phyloP scores from a whole-genome alignment of 1,140 invertebrate genomes.

The Bombus sylvicola region DNA sequence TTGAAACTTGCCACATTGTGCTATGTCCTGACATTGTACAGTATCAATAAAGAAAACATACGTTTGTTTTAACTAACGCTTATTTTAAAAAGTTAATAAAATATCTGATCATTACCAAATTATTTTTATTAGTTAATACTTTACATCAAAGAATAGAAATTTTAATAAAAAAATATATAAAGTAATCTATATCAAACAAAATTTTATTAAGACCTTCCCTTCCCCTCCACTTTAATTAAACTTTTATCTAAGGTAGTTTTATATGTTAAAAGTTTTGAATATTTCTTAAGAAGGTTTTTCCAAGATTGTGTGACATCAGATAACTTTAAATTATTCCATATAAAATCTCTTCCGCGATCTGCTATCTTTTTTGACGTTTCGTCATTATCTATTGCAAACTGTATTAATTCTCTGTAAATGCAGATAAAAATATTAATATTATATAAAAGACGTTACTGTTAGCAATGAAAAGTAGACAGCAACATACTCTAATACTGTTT shows the following conservation, averaged over 20 bases:
- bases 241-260: conserved; percentile 84
- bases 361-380: conserved; percentile 91
- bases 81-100: conserved; percentile 28
- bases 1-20: conserved; percentile 71
- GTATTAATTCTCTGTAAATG: conserved; percentile 85
- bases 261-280: conserved; percentile 90
- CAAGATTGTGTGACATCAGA: conserved; percentile 94
- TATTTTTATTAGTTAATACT: conserved; percentile 31
- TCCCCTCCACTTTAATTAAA: conserved; percentile 82
- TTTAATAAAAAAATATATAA: conserved; percentile 39
- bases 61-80: conserved; percentile 53
- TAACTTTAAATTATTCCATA: conserved; percentile 92
- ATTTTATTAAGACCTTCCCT: conserved; percentile 34
- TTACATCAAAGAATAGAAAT: conserved; percentile 36
- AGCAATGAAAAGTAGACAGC: not conserved
- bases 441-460: not conserved
- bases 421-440: conserved; percentile 14
- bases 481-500: conserved; percentile 86
- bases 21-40: conserved; percentile 71
- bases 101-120: conserved; percentile 28
- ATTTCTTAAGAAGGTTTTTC: conserved; percentile 90
- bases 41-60: conserved; percentile 68
- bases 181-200: conserved; percentile 22
- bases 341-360: conserved; percentile 90
- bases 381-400: conserved; percentile 92